A percentile compares a stretch with the other conserved stretches of the same genome.
phyloP scores from a whole-genome alignment of 2,888 invertebrate genomes.

The Aplocera efformata region DNA sequence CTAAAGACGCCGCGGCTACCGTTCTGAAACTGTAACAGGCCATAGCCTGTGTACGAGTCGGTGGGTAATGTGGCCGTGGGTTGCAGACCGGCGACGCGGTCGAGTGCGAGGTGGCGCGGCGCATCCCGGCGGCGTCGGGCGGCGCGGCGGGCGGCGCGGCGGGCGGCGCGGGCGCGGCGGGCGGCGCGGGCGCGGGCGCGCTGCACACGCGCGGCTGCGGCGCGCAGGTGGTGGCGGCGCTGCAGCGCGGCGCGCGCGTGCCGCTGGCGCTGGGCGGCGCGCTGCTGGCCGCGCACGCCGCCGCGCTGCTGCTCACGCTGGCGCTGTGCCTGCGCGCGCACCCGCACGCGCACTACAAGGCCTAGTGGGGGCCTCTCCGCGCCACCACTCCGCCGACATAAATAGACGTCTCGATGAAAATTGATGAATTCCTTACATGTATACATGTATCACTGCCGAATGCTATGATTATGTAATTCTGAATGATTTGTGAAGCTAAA shows the following conservation, averaged over 20 bases:
- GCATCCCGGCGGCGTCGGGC: slow-evolving; percentile 43
- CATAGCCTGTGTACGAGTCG: no score
- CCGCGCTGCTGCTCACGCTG: slow-evolving; percentile 59
- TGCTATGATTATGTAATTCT: no score
- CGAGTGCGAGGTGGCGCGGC: slow-evolving; percentile 38
- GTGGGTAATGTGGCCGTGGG: neutral
- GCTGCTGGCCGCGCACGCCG: slow-evolving; percentile 57
- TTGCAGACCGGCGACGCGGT: slow-evolving; percentile 25
- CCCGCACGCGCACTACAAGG: slow-evolving; percentile 52
- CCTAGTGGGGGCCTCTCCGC: no score
- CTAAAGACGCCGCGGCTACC: no score
- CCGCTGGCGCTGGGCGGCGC: slow-evolving; percentile 53
- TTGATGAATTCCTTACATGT: no score
- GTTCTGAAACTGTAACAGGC: no score
- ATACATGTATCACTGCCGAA: no score
- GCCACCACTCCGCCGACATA: no score
- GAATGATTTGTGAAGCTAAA: no score
- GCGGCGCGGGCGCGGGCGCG: slow-evolving; percentile 24
- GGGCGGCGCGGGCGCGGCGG: slow-evolving; percentile 21
- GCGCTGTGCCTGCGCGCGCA: slow-evolving; percentile 60
- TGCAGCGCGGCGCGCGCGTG: slow-evolving; percentile 39
- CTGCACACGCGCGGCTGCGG: slow-evolving; percentile 53
- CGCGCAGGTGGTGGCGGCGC: slow-evolving; percentile 45
- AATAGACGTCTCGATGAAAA: no score
- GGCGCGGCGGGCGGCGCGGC: slow-evolving; percentile 26